phyloP scores from a whole-genome alignment of 2,888 invertebrate genomes.

The Hypena proboscidalis region DNA sequence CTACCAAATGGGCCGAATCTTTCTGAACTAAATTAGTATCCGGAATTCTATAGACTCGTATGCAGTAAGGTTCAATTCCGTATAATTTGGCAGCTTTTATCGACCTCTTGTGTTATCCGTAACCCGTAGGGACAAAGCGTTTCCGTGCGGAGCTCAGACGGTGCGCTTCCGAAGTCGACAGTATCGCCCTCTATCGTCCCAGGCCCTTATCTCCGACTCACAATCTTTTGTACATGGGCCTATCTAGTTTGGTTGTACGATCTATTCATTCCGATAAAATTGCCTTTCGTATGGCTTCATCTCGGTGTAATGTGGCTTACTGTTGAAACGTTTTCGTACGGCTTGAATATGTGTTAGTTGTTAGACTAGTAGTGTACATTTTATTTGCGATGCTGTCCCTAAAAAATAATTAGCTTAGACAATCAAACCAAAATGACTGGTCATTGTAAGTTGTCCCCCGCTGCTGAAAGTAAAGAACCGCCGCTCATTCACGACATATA shows the following conservation, averaged over 20 bases:
- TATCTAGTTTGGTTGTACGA: slow-evolving; percentile 42
- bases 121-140: slow-evolving; percentile 64
- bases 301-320: slow-evolving; percentile 15
- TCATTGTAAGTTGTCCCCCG: too few species aligned
- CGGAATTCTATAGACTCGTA: slow-evolving; percentile 30
- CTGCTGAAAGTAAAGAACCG: too few species aligned
- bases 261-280: slow-evolving; percentile 41
- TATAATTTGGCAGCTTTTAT: slow-evolving; percentile 42
- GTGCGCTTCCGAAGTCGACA: slow-evolving; percentile 57
- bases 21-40: slow-evolving; percentile 42
- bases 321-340: slow-evolving; percentile 29
- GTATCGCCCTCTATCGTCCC: slow-evolving; percentile 55
- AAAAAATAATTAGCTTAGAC: too few species aligned
- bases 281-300: slow-evolving; percentile 31
- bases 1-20: slow-evolving; percentile 27
- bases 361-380: not conserved
- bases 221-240: slow-evolving; percentile 45
- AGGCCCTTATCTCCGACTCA: slow-evolving; percentile 46
- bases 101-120: slow-evolving; percentile 43
- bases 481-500: too few species aligned
- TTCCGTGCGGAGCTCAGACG: slow-evolving; percentile 61
- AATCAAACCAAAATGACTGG: too few species aligned
- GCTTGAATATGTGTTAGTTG: too few species aligned
- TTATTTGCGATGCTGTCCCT: too few species aligned
- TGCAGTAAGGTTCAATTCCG: slow-evolving; percentile 47